These are phyloP conservation scores for Lasioglossum lativentre DNA, from an alignment of 2,888 invertebrate genomes.

Conservation along the genomic window DNA sequence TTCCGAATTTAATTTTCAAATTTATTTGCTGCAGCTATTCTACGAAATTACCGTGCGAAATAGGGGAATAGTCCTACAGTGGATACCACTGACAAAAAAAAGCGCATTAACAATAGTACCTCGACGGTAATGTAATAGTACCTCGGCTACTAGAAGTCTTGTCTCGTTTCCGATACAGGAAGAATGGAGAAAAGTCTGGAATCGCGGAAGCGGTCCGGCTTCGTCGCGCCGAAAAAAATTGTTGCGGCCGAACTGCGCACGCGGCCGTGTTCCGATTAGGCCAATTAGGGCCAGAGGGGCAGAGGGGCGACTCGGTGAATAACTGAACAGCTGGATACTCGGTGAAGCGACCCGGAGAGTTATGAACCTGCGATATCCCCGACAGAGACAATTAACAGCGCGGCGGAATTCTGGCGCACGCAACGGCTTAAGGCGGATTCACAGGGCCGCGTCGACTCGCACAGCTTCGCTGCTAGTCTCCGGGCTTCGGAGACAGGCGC, in stretches of 20 bases:
- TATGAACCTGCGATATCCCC: slow-evolving; percentile 35
- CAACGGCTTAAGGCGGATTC: slow-evolving; percentile 29
- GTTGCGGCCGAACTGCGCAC: not conserved
- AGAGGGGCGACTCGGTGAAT: not conserved
- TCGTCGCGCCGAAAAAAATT: not conserved
- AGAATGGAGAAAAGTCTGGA: not conserved
- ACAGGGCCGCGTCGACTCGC: not conserved
- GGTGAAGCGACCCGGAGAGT: slow-evolving; percentile 24
- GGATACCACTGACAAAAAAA: too few relatives aligned
- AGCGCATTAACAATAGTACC: too few relatives aligned
- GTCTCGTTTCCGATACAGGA: not conserved
- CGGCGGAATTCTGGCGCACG: slow-evolving; percentile 29
- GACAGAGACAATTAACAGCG: slow-evolving; percentile 38
- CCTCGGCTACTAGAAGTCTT: too few relatives aligned
- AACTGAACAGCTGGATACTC: slow-evolving; percentile 29
- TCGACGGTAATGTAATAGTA: too few relatives aligned
- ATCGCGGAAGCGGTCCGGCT: not conserved
- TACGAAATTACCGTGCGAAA: too few relatives aligned
- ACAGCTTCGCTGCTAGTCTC: not conserved
- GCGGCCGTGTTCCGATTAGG: not conserved
- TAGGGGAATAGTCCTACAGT: too few relatives aligned
- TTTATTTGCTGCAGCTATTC: too few relatives aligned
- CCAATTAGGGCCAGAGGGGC: slow-evolving; percentile 16
- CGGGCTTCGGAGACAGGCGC: slow-evolving; percentile 32
- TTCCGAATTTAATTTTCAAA: too few relatives aligned